Conservation (phyloP, 2,113 vertebrate species). For the Canis aureus region DNA sequence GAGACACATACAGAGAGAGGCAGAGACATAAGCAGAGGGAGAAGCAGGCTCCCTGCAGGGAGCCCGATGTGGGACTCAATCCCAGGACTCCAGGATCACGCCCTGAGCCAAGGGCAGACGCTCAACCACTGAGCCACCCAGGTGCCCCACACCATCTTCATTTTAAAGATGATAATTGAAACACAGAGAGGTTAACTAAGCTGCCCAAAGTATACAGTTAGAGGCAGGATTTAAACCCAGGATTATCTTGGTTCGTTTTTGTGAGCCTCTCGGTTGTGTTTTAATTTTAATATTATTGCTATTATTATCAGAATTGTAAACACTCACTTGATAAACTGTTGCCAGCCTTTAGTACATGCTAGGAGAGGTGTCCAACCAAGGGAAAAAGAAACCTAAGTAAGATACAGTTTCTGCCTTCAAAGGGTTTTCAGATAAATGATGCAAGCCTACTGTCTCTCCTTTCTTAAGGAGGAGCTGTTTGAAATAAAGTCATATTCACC, state of each 20-base stretch:
- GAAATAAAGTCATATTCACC: background rate
- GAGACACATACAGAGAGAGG: no score
- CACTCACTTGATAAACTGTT: background rate
- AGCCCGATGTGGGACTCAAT: no score
- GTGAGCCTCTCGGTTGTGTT: background rate
- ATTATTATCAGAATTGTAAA: background rate
- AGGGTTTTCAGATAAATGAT: background rate
- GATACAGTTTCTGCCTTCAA: background rate
- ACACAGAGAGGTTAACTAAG: background rate
- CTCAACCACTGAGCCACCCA: no score
- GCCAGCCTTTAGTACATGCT: background rate
- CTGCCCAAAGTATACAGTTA: background rate
- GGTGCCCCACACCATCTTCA: background rate
- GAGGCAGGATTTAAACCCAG: background rate
- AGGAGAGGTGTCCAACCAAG: background rate
- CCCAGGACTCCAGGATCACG: no score
- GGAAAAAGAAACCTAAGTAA: background rate
- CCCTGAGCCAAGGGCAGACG: no score
- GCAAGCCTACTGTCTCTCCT: background rate
- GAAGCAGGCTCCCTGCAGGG: no score
- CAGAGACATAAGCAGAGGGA: no score
- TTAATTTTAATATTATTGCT: conserved; percentile 31
- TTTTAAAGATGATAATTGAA: background rate
- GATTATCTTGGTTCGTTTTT: background rate
- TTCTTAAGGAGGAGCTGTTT: background rate